These are phyloP conservation scores for Podocnemis expansa DNA, from an alignment of 2,113 vertebrate species.

Conservation along the genomic window DNA sequence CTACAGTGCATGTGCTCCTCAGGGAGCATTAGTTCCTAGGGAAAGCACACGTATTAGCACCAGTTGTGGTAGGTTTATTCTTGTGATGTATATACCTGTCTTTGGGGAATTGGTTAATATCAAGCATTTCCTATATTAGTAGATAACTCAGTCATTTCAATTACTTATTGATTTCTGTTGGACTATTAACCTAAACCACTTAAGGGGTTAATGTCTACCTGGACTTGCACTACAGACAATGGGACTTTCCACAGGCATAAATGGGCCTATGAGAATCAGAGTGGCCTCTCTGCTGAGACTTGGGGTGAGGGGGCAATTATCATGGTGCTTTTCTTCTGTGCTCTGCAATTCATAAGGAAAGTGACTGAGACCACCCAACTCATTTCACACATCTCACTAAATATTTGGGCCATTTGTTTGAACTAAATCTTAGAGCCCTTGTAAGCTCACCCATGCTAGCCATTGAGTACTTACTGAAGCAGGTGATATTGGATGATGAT, in stretches of 20 bases:
- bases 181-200: not conserved
- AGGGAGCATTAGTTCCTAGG: not conserved
- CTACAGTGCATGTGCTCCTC: not conserved
- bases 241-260: not conserved
- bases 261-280: not conserved
- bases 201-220: not conserved
- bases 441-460: not conserved
- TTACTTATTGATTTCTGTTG: not conserved
- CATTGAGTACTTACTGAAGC: not conserved
- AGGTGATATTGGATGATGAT: slow-evolving; percentile 24
- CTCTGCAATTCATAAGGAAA: not conserved
- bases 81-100: not conserved
- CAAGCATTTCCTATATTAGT: not conserved
- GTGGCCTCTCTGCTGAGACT: not conserved
- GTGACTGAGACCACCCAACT: not conserved
- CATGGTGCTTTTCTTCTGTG: not conserved
- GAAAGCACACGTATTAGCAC: not conserved
- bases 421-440: not conserved
- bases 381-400: not conserved
- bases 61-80: not conserved
- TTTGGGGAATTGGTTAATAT: not conserved
- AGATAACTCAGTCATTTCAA: not conserved
- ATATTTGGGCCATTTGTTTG: not conserved
- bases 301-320: not conserved
- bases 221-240: not conserved